These are phyloP conservation scores for Volucella inanis DNA, from an alignment of 2,888 invertebrate genomes.

Conservation along the genomic window DNA sequence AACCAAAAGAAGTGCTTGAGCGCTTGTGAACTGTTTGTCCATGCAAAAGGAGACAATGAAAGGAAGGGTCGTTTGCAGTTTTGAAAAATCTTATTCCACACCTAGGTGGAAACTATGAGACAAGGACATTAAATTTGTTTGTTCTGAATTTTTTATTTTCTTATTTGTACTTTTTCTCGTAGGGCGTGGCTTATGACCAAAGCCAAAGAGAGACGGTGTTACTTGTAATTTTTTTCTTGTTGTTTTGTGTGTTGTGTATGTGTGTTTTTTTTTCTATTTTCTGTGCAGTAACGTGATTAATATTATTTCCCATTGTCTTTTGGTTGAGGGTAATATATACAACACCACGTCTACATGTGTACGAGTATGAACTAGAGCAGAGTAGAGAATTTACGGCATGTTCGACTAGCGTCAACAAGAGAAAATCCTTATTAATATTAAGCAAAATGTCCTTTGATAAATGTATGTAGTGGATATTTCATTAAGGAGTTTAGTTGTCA, in stretches of 20 bases:
- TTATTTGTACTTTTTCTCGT: conserved; percentile 78
- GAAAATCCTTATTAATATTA: conserved; percentile 77
- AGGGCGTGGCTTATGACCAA: conserved; percentile 82
- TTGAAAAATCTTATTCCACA: conserved; percentile 74
- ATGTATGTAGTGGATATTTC: conserved; percentile 54
- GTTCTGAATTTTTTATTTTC: conserved; percentile 64
- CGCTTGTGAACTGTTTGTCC: conserved; percentile 31
- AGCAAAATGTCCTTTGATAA: conserved; percentile 71
- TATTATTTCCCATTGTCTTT: conserved; percentile 71
- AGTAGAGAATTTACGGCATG: conserved; percentile 79
- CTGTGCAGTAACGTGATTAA: conserved; percentile 61
- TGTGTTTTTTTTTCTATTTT: conserved; percentile 34
- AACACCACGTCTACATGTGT: conserved; percentile 76
- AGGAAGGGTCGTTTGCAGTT: conserved; percentile 52
- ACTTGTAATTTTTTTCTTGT: not conserved
- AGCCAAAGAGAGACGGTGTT: conserved; percentile 73
- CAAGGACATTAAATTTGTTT: conserved; percentile 74
- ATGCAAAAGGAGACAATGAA: conserved; percentile 15
- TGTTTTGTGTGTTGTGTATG: conserved; percentile 4
- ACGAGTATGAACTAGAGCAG: conserved; percentile 78
- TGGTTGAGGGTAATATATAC: conserved; percentile 68
- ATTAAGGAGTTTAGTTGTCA: conserved; percentile 58
- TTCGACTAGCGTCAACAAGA: conserved; percentile 77
- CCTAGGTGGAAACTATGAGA: conserved; percentile 69
- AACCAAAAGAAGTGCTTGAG: conserved; percentile 48